Conservation (phyloP, 2,888 invertebrate genomes). For the Oxystoma pomonae region DNA sequence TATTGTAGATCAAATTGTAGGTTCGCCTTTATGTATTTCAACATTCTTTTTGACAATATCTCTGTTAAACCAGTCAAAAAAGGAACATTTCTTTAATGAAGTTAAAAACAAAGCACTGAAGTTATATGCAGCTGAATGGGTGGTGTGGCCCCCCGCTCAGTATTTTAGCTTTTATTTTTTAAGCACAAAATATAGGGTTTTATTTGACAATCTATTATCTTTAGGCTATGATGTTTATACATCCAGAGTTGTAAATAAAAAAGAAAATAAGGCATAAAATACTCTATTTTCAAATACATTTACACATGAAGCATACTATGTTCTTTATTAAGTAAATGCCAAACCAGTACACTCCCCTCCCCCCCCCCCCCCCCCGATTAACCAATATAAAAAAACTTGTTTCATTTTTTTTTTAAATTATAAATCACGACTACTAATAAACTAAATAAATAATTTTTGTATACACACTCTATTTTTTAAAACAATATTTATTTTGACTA, state of each 20-base stretch:
- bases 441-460: too few relatives aligned
- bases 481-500: too few relatives aligned
- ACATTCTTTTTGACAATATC: slow-evolving; percentile 75
- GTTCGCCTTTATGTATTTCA: slow-evolving; percentile 75
- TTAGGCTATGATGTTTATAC: slow-evolving; percentile 83
- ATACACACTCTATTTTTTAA: too few relatives aligned
- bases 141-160: slow-evolving; percentile 91
- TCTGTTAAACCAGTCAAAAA: slow-evolving; percentile 61
- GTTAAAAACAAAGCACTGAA: slow-evolving; percentile 69
- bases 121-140: slow-evolving; percentile 83
- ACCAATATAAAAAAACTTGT: too few relatives aligned
- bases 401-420: too few relatives aligned
- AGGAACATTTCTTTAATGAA: slow-evolving; percentile 61
- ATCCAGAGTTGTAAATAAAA: slow-evolving; percentile 57
- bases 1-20: slow-evolving; percentile 75
- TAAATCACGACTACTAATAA: too few relatives aligned
- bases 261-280: not conserved
- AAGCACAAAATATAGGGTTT: slow-evolving; percentile 75
- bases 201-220: slow-evolving; percentile 83
- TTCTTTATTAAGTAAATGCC: too few relatives aligned
- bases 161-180: slow-evolving; percentile 87
- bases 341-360: not conserved
- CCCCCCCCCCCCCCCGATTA: not conserved
- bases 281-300: too few relatives aligned
- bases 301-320: too few relatives aligned